Conservation (phyloP, 2,797 vertebrate species). For the Eulemur mongoz region DNA sequence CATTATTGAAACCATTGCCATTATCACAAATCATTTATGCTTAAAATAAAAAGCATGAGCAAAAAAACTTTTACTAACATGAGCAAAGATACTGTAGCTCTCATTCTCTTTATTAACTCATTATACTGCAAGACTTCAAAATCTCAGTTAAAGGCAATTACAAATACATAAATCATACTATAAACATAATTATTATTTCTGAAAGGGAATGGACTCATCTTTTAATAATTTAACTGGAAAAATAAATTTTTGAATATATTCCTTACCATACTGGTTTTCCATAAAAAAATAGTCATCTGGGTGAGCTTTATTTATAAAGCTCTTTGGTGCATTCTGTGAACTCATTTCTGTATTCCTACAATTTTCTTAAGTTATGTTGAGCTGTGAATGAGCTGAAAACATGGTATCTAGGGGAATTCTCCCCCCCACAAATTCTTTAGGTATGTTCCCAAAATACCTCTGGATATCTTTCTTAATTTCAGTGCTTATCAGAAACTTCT, state of each 20-base stretch:
- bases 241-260: neutral
- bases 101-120: neutral
- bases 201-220: neutral
- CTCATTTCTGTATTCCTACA: neutral
- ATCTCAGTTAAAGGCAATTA: conserved; percentile 16
- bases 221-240: neutral
- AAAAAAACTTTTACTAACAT: neutral
- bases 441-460: neutral
- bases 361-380: neutral
- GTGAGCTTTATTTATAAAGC: neutral
- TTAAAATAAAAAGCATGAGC: neutral
- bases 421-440: neutral
- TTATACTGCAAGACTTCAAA: neutral
- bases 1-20: neutral
- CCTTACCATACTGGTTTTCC: neutral
- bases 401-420: neutral
- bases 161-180: neutral
- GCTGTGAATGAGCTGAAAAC: neutral
- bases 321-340: neutral
- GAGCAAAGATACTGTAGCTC: neutral
- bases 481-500: neutral
- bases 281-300: neutral
- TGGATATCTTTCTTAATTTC: neutral
- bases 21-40: neutral
- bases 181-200: neutral